Percentiles rank a stretch among this genome's conserved stretches.
Evolutionary conservation across 2,888 invertebrate genomes (phyloP).

Genomic region (Caenorhabditis sp.): DNA sequence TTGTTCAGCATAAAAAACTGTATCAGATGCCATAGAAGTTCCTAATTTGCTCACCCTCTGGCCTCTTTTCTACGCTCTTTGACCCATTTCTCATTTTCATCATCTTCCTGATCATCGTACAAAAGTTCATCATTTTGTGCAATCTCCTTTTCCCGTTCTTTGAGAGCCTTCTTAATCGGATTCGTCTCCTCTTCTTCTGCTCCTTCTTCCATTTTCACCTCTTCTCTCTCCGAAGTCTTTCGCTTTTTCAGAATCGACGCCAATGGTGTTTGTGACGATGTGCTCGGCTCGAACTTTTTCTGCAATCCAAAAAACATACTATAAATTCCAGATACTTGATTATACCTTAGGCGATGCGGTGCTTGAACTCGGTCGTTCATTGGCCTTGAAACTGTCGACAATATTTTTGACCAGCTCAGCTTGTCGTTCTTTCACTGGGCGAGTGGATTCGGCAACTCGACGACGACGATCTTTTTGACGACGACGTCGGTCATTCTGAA

Average conservation of each 20-base stretch:
- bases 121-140: constrained; percentile 61
- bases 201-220: constrained; percentile 21
- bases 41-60: constrained; percentile 11
- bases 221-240: constrained; percentile 16
- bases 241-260: constrained; percentile 32
- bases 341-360: background rate
- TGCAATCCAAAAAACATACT: constrained; percentile 3
- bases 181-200: constrained; percentile 40
- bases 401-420: constrained; percentile 22
- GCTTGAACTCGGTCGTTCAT: constrained; percentile 2
- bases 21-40: too few relatives aligned
- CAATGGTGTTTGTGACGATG: constrained; percentile 18
- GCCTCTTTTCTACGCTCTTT: constrained; percentile 70
- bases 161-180: constrained; percentile 44
- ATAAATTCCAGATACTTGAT: too few relatives aligned
- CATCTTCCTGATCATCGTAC: constrained; percentile 76
- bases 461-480: constrained; percentile 26
- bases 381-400: constrained; percentile 13
- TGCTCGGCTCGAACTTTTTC: constrained; percentile 24
- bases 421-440: constrained; percentile 20
- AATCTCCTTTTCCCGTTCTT: constrained; percentile 42
- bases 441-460: constrained; percentile 23
- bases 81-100: constrained; percentile 75
- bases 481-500: constrained; percentile 14
- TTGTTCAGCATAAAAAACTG: too few relatives aligned